These are phyloP conservation scores for Hybognathus amarus DNA, from an alignment of 2,797 vertebrate species.

Conservation along the genomic window DNA sequence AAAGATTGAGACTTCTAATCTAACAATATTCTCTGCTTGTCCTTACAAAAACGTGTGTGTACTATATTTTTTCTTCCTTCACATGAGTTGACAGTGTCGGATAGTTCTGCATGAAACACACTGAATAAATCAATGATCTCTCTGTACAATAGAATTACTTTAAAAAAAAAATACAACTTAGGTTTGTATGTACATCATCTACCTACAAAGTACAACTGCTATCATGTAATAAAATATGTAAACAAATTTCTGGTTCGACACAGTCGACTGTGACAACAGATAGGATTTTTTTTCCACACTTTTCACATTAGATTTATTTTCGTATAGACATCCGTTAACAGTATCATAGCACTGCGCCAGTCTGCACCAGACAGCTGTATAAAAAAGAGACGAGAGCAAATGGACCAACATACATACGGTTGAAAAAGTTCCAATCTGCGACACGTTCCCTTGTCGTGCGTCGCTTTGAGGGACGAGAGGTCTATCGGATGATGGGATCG, in stretches of 20 bases:
- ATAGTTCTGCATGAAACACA: conserved; percentile 77
- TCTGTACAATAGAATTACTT: conserved; percentile 85
- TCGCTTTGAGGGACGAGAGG: conserved; percentile 58
- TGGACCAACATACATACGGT: conserved; percentile 78
- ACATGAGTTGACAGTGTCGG: conserved; percentile 75
- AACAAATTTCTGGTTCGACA: conserved; percentile 82
- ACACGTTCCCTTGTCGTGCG: conserved; percentile 62
- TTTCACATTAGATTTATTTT: conserved; percentile 84
- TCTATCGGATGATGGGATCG: conserved; percentile 67
- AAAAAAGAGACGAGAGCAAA: conserved; percentile 81
- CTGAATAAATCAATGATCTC: conserved; percentile 74
- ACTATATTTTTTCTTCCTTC: conserved; percentile 68
- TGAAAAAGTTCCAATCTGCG: conserved; percentile 75
- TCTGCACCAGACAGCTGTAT: conserved; percentile 77
- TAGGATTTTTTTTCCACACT: conserved; percentile 78
- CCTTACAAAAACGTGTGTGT: conserved; percentile 78
- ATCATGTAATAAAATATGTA: conserved; percentile 88
- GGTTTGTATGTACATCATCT: conserved; percentile 80
- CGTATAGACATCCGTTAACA: conserved; percentile 83
- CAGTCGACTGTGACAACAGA: conserved; percentile 84
- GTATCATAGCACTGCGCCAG: conserved; percentile 80
- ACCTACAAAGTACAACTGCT: conserved; percentile 86
- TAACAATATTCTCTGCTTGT: conserved; percentile 87
- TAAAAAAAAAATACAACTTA: conserved; percentile 81
- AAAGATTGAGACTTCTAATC: conserved; percentile 91